Conservation (phyloP, 1,140 invertebrate genomes). For the Eufriesea mexicana region DNA sequence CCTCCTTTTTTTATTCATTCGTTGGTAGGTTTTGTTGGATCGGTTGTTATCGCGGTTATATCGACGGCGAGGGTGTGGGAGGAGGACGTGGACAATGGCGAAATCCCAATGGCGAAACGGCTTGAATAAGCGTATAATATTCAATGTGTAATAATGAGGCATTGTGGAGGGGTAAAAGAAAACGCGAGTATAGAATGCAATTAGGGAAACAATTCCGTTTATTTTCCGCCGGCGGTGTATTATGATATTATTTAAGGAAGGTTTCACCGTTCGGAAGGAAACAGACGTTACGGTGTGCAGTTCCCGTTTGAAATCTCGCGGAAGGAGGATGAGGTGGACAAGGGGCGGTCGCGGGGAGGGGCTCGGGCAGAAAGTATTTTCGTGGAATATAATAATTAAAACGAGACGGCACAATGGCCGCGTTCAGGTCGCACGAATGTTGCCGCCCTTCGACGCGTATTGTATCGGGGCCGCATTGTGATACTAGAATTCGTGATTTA, state of each 20-base stretch:
- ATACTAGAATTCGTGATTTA: conserved; percentile 27
- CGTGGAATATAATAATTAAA: conserved; percentile 45
- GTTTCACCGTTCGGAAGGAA: conserved; percentile 30
- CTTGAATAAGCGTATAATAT: conserved; percentile 37
- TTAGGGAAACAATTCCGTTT: conserved; percentile 48
- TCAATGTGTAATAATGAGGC: conserved; percentile 42
- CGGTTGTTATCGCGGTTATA: conserved; percentile 25
- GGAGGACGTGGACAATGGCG: conserved; percentile 22
- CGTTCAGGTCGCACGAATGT: neutral
- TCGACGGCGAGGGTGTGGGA: conserved; percentile 7
- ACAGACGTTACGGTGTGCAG: conserved; percentile 32
- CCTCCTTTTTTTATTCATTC: neutral
- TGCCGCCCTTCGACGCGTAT: conserved; percentile 35
- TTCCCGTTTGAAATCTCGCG: conserved; percentile 4
- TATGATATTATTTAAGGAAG: conserved; percentile 43
- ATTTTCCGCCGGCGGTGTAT: conserved; percentile 17
- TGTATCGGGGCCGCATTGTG: conserved; percentile 36
- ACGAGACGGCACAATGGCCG: conserved; percentile 11
- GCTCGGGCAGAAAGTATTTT: conserved; percentile 28
- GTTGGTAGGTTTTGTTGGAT: conserved; percentile 10
- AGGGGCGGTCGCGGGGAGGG: too few relatives aligned
- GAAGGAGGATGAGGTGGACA: neutral
- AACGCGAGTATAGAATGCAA: conserved; percentile 40
- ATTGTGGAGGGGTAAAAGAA: conserved; percentile 33
- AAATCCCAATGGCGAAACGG: conserved; percentile 24